phyloP scores from a whole-genome alignment of 2,797 vertebrate genomes.

The Lepilemur septentrionalis region DNA sequence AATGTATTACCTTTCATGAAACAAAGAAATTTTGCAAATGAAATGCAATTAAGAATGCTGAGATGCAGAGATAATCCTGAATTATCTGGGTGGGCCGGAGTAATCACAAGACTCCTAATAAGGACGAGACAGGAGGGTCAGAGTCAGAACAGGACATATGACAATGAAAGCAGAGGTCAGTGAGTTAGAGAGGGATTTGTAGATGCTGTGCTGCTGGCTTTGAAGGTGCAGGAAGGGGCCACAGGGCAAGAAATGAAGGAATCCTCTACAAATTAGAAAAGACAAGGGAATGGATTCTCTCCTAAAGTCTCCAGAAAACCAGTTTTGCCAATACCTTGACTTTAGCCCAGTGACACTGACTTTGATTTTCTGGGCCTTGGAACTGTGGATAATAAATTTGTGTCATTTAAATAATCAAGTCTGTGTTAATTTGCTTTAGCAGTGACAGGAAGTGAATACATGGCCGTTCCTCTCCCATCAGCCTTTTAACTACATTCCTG shows the following conservation, averaged over 20 bases:
- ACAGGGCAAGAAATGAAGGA: accelerated
- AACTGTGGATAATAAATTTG: background rate
- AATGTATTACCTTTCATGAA: background rate
- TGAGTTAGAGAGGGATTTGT: background rate
- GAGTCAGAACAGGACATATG: background rate
- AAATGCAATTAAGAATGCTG: background rate
- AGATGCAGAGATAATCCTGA: background rate
- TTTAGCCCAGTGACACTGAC: background rate
- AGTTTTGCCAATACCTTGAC: background rate
- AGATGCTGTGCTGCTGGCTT: background rate
- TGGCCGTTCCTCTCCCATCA: background rate
- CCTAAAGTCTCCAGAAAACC: too few species aligned
- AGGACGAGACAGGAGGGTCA: background rate
- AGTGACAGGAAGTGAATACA: background rate
- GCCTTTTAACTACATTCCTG: background rate
- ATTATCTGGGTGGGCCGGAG: background rate
- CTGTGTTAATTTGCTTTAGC: background rate
- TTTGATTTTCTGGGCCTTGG: background rate
- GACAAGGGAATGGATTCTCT: background rate
- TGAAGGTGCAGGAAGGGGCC: background rate
- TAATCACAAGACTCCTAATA: background rate
- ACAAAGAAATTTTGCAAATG: background rate
- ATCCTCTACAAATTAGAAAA: background rate
- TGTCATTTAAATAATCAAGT: background rate
- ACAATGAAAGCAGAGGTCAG: background rate